A percentile compares a stretch with the other conserved stretches of the same genome.
Conservation (phyloP, 2,888 invertebrate species). For the Sylvicola cinctus region DNA sequence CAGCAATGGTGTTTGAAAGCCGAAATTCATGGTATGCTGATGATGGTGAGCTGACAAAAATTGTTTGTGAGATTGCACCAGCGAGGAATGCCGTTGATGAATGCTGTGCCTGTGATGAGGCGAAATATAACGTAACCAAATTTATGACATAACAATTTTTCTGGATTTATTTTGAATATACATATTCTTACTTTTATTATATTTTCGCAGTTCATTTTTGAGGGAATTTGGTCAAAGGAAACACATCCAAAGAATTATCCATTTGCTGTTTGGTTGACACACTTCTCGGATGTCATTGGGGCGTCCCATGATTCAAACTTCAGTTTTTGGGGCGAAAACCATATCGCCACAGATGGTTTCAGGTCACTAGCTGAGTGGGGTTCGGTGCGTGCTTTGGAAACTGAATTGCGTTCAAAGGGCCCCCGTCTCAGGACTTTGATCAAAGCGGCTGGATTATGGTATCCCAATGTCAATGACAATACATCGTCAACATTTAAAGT, state of each 20-base stretch:
- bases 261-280: slow-evolving; percentile 69
- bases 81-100: slow-evolving; percentile 34
- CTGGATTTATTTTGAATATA: slow-evolving; percentile 1
- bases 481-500: slow-evolving; percentile 65
- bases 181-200: not conserved
- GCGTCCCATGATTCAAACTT: slow-evolving; percentile 79
- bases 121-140: slow-evolving; percentile 62
- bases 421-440: slow-evolving; percentile 60
- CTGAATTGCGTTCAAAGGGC: slow-evolving; percentile 70
- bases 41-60: slow-evolving; percentile 59
- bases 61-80: slow-evolving; percentile 54
- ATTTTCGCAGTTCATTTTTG: slow-evolving; percentile 45
- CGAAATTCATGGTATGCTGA: slow-evolving; percentile 71
- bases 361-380: slow-evolving; percentile 50
- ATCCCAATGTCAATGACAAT: slow-evolving; percentile 68
- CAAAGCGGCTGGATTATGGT: slow-evolving; percentile 77
- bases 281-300: slow-evolving; percentile 93
- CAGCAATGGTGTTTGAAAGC: slow-evolving; percentile 73
- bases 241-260: slow-evolving; percentile 97
- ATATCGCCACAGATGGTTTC: slow-evolving; percentile 72
- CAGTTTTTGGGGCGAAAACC: slow-evolving; percentile 81
- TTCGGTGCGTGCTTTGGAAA: slow-evolving; percentile 68
- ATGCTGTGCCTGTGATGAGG: slow-evolving; percentile 91
- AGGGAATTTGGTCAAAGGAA: slow-evolving; percentile 87
- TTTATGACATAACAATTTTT: not conserved